Percentiles rank a stretch among this genome's conserved stretches.
phyloP scores from a whole-genome alignment of 2,797 vertebrate genomes.

The Rachycentron canadum region DNA sequence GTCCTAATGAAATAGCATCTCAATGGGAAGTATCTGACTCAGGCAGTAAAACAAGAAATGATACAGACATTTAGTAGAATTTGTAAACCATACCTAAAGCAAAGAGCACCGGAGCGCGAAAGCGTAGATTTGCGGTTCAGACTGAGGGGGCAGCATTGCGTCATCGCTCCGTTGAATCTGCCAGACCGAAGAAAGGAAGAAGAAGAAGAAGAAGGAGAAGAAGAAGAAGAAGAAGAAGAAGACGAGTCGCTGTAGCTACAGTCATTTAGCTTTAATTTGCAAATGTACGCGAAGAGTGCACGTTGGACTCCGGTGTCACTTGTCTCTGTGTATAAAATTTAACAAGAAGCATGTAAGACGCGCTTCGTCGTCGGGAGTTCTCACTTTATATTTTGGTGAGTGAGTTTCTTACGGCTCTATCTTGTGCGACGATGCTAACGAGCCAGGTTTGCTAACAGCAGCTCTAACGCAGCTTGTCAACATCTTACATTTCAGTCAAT shows the following conservation, averaged over 20 bases:
- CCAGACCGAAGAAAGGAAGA: too few relatives aligned
- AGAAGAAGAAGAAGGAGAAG: too few relatives aligned
- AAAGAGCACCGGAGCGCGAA: too few relatives aligned
- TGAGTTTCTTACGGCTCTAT: slow-evolving; percentile 6
- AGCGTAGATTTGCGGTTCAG: too few relatives aligned
- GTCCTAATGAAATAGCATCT: background rate
- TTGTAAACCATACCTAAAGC: too few relatives aligned
- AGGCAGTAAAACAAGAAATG: background rate
- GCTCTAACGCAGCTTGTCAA: background rate
- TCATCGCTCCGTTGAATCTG: too few relatives aligned
- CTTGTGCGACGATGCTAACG: slow-evolving; percentile 12
- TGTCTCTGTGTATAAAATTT: background rate
- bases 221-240: background rate
- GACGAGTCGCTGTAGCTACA: background rate
- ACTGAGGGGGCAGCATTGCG: too few relatives aligned
- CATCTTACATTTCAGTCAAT: background rate
- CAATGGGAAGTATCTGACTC: background rate
- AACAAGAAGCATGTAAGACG: background rate
- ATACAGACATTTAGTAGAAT: too few relatives aligned
- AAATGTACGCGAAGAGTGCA: too few relatives aligned
- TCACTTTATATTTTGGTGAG: slow-evolving; percentile 26
- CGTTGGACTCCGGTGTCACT: background rate
- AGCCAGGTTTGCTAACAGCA: slow-evolving; percentile 37
- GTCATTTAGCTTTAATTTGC: background rate
- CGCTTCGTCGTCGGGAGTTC: background rate